Evolutionary conservation across 2,797 vertebrate genomes (phyloP), one percentile per base, ranked within the genome.

Genomic region (Falco novaeseelandiae): DNA sequence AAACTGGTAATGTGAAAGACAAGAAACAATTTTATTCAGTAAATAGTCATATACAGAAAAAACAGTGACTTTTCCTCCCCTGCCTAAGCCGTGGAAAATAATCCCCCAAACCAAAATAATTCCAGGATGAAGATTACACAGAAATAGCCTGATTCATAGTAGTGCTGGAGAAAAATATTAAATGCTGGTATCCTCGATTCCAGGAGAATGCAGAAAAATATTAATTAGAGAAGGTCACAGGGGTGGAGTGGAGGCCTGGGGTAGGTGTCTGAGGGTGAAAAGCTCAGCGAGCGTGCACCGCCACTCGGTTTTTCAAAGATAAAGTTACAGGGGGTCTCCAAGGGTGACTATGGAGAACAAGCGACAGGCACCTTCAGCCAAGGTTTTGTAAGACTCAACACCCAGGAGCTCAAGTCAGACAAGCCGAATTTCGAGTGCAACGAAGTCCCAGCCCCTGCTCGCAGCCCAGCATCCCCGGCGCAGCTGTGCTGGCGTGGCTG

Each of bases 301-400:
- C 4, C 44, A 5, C 29, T 32, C 38, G 6, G 12, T 29, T 83
- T 36, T 17, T 63, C 18, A 42, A 48, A 55, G 76, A 30, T 27
- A 22, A 83, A 42, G 16, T 38, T 29, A 10, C 10, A 27, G 26
- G 3, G 29, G 26, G 10, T 25, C 49, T 54, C 40, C 3, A 1
- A 67, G 61, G 55, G 14, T 0, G 0, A 8, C 5, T 2, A 2
- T 0, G 16, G 46, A 48, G 52, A 70, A 81, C 2, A 29, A 67
- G 3, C 27, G 65, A 21, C 0, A 1, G 36, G 58, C 66, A 48
- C 70, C 66, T 76, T 57, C 8, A 19, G 48, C 26, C 17, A 2
- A 6, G 4, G 10, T 10, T 67, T 48, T 40, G 1, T 3, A 9
- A 51, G 30, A 44, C 10, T 26, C 70, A 49, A 10, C 51, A 36